Evolutionary conservation across 1,140 invertebrate species (phyloP).

Genomic region (Drosophila sechellia): DNA sequence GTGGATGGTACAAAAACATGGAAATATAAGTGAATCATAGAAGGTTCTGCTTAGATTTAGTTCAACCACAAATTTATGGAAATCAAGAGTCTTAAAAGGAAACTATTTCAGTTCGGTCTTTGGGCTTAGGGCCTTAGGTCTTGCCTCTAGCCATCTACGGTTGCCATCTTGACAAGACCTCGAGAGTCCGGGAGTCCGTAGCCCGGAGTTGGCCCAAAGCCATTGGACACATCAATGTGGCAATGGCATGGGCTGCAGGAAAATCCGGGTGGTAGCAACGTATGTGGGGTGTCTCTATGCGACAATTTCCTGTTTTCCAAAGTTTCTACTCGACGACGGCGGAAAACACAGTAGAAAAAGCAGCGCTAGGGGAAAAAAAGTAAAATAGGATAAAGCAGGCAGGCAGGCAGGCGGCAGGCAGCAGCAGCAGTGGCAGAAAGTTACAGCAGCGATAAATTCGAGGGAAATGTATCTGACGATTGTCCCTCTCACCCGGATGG

Average conservation of each 20-base stretch:
- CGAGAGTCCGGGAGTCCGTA: background rate
- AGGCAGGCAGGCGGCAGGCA: background rate
- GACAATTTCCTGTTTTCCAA: slow-evolving; percentile 66
- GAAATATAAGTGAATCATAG: background rate
- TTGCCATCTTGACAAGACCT: slow-evolving; percentile 5
- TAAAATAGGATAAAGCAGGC: slow-evolving; percentile 11
- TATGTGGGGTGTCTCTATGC: slow-evolving; percentile 55
- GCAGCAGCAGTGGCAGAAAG: slow-evolving; percentile 46
- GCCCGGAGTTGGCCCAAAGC: slow-evolving; percentile 13
- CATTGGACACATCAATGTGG: slow-evolving; percentile 39
- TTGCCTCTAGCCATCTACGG: slow-evolving; percentile 1
- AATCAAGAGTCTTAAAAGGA: background rate
- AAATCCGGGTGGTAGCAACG: slow-evolving; percentile 5
- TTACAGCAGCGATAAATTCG: slow-evolving; percentile 81
- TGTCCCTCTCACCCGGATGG: slow-evolving; percentile 19
- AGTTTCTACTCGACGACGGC: slow-evolving; percentile 42
- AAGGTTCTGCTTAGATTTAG: background rate
- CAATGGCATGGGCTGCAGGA: background rate
- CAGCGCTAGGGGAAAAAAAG: background rate
- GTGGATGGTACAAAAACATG: background rate
- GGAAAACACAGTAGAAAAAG: slow-evolving; percentile 8
- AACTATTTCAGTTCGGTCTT: slow-evolving; percentile 6
- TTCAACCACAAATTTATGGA: background rate
- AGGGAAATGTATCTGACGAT: slow-evolving; percentile 77
- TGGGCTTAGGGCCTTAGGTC: too few species aligned